A percentile compares a stretch with the other conserved stretches of the same genome.
Evolutionary conservation across 2,797 vertebrate genomes (phyloP).

Genomic region (Helicolenus hilgendorfi): DNA sequence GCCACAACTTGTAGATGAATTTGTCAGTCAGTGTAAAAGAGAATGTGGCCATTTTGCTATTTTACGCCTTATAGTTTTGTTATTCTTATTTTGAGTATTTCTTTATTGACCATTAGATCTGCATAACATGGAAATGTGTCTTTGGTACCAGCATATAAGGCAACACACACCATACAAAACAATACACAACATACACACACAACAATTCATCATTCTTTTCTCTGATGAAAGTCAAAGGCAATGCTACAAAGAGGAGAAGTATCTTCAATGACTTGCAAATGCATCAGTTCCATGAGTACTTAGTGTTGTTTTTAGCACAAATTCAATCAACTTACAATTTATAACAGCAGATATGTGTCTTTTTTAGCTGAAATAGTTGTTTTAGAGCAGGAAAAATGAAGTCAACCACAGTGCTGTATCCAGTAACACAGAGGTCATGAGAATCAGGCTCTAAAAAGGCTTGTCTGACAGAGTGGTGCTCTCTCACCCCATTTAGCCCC

Average conservation of each 20-base stretch:
- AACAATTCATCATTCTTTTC: background rate
- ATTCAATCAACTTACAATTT: background rate
- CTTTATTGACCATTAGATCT: background rate
- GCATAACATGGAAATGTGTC: no score
- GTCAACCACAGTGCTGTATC: conserved; percentile 7
- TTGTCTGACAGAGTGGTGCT: conserved; percentile 53
- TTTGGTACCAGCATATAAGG: no score
- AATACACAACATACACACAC: no score
- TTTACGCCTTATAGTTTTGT: background rate
- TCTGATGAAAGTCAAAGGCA: background rate
- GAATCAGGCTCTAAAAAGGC: conserved; percentile 48
- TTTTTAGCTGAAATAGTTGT: background rate
- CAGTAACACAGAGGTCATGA: conserved; percentile 54
- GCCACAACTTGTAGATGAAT: background rate
- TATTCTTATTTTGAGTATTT: background rate
- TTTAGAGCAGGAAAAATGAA: conserved; percentile 4
- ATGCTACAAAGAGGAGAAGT: background rate
- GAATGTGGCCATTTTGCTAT: background rate
- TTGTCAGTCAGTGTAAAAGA: background rate
- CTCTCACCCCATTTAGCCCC: conserved; percentile 73
- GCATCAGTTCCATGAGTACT: background rate
- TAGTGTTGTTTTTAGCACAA: background rate
- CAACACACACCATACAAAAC: no score
- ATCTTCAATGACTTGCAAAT: background rate
- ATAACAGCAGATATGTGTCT: background rate